Evolutionary conservation across 2,888 invertebrate species (phyloP).

Genomic region (Leptinotarsa juncta): DNA sequence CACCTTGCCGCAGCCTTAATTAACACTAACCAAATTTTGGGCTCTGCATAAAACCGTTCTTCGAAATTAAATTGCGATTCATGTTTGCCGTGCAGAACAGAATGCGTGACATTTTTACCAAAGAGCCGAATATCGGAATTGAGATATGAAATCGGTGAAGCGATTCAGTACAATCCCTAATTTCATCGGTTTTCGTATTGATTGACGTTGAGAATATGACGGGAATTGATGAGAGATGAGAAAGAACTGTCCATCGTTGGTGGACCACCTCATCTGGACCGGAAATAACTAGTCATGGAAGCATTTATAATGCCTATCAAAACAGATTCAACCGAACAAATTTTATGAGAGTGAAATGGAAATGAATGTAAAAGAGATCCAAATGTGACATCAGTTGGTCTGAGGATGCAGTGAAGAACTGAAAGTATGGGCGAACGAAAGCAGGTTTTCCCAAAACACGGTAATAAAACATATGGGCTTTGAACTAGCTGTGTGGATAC

Average conservation of each 20-base stretch:
- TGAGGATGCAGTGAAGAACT: no score
- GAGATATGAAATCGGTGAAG: slow-evolving; percentile 30
- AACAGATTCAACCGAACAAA: no score
- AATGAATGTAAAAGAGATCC: no score
- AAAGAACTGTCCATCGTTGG: not conserved
- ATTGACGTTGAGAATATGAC: not conserved
- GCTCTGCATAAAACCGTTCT: slow-evolving; percentile 32
- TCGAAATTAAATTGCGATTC: slow-evolving; percentile 35
- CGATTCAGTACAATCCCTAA: slow-evolving; percentile 27
- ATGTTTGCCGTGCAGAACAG: slow-evolving; percentile 24
- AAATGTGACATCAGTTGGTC: no score
- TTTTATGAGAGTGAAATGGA: no score
- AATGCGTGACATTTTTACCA: slow-evolving; percentile 37
- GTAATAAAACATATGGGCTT: no score
- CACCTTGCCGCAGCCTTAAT: slow-evolving; percentile 23
- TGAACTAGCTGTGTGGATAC: no score
- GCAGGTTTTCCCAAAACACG: no score
- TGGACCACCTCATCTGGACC: not conserved
- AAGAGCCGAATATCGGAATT: slow-evolving; percentile 31
- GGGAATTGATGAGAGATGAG: not conserved
- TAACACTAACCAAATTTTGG: slow-evolving; percentile 37
- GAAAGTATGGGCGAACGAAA: no score
- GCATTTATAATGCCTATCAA: no score
- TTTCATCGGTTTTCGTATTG: slow-evolving; percentile 9
- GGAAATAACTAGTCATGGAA: not conserved